Evolutionary conservation across 2,888 invertebrate species (phyloP), one percentile per base, ranked within the genome.

Genomic region (Sepiola atlantica): DNA sequence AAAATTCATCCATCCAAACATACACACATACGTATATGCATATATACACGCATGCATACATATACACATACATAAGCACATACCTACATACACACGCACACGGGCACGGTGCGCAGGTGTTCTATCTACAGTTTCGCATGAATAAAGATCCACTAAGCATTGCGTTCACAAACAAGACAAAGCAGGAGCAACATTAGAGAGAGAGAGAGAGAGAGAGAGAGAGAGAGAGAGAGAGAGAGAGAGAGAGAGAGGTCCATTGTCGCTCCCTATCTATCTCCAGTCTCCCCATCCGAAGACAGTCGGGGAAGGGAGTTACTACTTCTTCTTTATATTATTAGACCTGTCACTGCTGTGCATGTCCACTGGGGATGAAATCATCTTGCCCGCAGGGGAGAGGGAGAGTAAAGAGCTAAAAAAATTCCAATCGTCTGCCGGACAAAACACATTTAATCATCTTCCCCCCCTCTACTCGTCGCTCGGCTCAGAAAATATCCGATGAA

Each of bases 321-420:
- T n/a, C n/a, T n/a, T 14, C 28, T 14, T 28, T n/a, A n/a, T 77
- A 77, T 77, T n/a, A 77, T 77, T 77, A 77, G 77, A 77, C 77
- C 32, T 77, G 77, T 77, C 77, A 77, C 32, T n/a, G 32, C 77
- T 45, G 32, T 77, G n/a, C 77, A n/a, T 77, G 77, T 77, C 77
- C 77, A 77, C 77, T 77, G 77, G 77, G 77, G 77, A 77, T 77
- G n/a, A 77, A 77, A 77, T 77, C 77, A 77, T 77, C n/a, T 77
- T n/a, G 77, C 77, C n/a, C 32, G 32, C n/a, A 77, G 77, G 77
- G n/a, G n/a, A 32, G 12, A 45, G 45, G 45, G 45, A 8, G 8
- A 8, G 45, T 4, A 45, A 45, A 45, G 45, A 8, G 45, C 8
- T 45, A 45, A 77, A 32, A 16, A 77, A 77, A 77, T n/a, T 77